phyloP scores from a whole-genome alignment of 1,140 invertebrate species.

The Saxidomus purpurata region DNA sequence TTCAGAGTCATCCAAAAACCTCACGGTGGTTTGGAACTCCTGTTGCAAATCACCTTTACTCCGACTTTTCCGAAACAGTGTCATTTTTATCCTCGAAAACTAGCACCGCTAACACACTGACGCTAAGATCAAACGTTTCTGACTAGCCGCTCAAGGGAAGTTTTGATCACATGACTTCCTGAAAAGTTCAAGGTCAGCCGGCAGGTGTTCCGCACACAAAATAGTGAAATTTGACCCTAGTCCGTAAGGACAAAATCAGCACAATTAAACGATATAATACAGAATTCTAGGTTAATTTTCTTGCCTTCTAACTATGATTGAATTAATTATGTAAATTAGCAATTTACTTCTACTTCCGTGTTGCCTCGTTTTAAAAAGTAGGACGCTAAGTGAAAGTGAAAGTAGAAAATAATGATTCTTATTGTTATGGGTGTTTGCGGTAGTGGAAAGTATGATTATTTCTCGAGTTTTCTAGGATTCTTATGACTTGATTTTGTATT shows the following conservation, averaged over 20 bases:
- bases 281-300: neutral
- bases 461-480: conserved; percentile 30
- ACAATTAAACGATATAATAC: no score
- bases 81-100: conserved; percentile 65
- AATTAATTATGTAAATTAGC: conserved; percentile 63
- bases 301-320: neutral
- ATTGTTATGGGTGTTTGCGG: conserved; percentile 82
- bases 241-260: no score
- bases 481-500: no score
- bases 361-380: conserved; percentile 63
- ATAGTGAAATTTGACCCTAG: neutral
- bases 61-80: conserved; percentile 82
- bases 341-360: conserved; percentile 35
- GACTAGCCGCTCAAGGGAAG: conserved; percentile 56
- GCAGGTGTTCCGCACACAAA: conserved; percentile 45
- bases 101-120: conserved; percentile 32
- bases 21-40: conserved; percentile 95
- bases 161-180: conserved; percentile 75
- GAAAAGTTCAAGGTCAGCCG: conserved; percentile 69
- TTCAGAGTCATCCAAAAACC: conserved; percentile 97
- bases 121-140: conserved; percentile 62
- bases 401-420: conserved; percentile 68
- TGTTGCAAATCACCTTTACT: conserved; percentile 81
- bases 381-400: conserved; percentile 3
- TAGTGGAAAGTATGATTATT: conserved; percentile 77